These are phyloP conservation scores for Elephas maximus DNA, from an alignment of 2,113 vertebrate genomes.

Conservation along the genomic window DNA sequence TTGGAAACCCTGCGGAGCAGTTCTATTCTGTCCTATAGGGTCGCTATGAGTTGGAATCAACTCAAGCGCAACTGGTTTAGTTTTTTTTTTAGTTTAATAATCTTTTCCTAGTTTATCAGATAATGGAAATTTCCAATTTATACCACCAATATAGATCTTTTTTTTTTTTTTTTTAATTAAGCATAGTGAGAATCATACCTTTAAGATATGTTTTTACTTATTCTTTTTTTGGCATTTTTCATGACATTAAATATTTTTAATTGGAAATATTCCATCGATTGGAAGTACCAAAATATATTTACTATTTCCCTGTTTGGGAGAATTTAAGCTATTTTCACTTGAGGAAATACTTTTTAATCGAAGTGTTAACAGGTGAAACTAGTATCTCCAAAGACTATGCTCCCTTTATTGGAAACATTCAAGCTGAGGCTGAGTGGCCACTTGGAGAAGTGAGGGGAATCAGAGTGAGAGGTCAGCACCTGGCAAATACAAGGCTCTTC, in stretches of 20 bases:
- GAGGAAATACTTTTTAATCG: constrained; percentile 20
- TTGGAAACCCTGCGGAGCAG: too few species aligned
- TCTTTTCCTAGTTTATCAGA: not conserved
- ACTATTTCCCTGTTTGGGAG: not conserved
- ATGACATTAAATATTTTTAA: not conserved
- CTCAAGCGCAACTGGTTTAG: too few species aligned
- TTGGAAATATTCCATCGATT: constrained; percentile 6
- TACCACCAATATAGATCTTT: not conserved
- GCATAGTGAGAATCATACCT: not conserved
- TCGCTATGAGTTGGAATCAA: too few species aligned
- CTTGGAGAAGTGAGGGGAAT: not conserved
- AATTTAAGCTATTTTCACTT: not conserved
- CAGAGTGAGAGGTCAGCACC: not conserved
- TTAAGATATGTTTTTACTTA: not conserved
- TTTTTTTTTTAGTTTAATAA: not conserved
- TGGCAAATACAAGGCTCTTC: not conserved
- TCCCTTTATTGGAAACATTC: not conserved
- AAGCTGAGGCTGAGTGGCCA: not conserved
- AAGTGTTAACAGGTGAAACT: not conserved
- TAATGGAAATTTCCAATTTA: constrained; percentile 14
- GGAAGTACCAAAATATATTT: not conserved
- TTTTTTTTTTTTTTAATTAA: not conserved
- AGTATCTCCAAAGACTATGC: not conserved
- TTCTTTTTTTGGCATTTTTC: not conserved
- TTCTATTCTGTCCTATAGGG: too few species aligned